Percentiles rank a stretch among this genome's conserved stretches.
Conservation (phyloP, 2,797 vertebrate genomes). For the Takifugu ocellatus region DNA sequence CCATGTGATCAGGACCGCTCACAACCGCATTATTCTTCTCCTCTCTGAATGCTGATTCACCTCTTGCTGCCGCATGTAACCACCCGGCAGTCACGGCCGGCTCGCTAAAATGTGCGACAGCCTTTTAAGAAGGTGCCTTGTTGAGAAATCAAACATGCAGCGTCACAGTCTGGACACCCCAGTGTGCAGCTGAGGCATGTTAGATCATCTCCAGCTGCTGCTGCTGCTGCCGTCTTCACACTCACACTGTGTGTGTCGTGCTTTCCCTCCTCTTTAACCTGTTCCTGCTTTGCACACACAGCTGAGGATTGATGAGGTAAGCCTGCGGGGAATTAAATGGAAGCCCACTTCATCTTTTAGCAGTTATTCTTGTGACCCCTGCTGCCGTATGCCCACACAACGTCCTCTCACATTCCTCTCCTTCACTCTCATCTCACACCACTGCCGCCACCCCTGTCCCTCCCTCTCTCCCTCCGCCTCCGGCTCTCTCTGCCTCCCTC, state of each 20-base stretch:
- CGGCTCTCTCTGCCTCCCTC: conserved; percentile 55
- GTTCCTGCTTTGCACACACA: conserved; percentile 14
- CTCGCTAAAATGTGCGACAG: conserved; percentile 31
- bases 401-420: conserved; percentile 47
- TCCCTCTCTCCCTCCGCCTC: conserved; percentile 44
- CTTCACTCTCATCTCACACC: conserved; percentile 51
- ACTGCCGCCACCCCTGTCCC: conserved; percentile 37
- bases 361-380: conserved; percentile 44
- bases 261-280: conserved; percentile 19
- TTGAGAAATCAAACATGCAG: conserved; percentile 45
- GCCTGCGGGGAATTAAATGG: conserved; percentile 47
- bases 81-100: neutral
- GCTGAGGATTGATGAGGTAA: conserved; percentile 36
- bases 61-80: neutral
- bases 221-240: conserved; percentile 22
- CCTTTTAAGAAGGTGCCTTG: conserved; percentile 38
- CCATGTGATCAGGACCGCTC: conserved; percentile 29
- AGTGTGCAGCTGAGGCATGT: conserved; percentile 45
- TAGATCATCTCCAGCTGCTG: conserved; percentile 45
- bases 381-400: conserved; percentile 17
- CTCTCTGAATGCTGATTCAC: conserved; percentile 31
- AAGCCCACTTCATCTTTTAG: conserved; percentile 39
- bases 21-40: conserved; percentile 19
- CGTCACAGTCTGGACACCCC: conserved; percentile 43
- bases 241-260: conserved; percentile 26